These are phyloP conservation scores for Chaetoderma sp. DNA, from an alignment of 2,888 invertebrate genomes.

Conservation along the genomic window DNA sequence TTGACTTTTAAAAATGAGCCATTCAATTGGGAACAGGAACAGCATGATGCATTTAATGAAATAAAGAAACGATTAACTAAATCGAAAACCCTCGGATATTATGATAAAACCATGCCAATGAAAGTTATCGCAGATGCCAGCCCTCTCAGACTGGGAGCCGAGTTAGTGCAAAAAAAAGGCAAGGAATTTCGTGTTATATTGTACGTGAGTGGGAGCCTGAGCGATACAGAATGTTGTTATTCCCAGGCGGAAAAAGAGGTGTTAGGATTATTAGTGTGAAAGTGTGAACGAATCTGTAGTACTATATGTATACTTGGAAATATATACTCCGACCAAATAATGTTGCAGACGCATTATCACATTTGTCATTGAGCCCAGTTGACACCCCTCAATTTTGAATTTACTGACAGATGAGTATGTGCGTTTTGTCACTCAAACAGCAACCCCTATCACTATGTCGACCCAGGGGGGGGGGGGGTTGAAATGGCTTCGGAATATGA, in stretches of 20 bases:
- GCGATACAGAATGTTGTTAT: constrained; percentile 29
- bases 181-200: constrained; percentile 23
- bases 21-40: not conserved
- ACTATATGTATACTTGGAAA: constrained; percentile 18
- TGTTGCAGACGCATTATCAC: constrained; percentile 28
- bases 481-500: too few species aligned
- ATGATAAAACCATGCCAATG: constrained; percentile 8
- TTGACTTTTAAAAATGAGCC: not conserved
- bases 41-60: constrained; percentile 15
- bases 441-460: not conserved
- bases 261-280: constrained; percentile 18
- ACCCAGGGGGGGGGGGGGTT: not conserved
- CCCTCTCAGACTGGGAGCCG: constrained; percentile 28
- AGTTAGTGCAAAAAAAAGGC: constrained; percentile 28
- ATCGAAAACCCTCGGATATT: constrained; percentile 20
- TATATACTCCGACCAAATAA: constrained; percentile 30
- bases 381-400: too few species aligned
- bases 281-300: constrained; percentile 21
- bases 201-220: constrained; percentile 30
- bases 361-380: too few species aligned
- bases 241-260: constrained; percentile 39
- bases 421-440: not conserved
- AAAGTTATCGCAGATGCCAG: constrained; percentile 27
- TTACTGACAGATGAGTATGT: not conserved
- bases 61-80: constrained; percentile 11